These are phyloP conservation scores for Morus bassanus DNA, from an alignment of 2,797 vertebrate species.

Conservation along the genomic window DNA sequence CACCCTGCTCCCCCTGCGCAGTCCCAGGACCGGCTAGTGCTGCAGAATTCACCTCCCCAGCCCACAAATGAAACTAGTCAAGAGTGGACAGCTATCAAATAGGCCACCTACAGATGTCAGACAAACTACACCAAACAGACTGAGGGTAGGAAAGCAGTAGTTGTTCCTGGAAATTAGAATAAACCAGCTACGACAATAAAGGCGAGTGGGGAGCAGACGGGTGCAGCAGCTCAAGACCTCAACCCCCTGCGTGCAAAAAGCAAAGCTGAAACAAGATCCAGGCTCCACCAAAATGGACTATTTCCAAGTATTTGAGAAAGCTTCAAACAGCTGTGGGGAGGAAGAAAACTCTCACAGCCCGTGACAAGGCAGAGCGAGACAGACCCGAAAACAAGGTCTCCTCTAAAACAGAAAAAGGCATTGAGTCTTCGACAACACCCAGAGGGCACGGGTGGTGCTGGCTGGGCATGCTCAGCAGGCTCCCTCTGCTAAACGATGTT, in stretches of 20 bases:
- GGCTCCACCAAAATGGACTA: constrained; percentile 19
- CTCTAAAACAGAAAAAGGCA: not conserved
- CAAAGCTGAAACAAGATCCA: constrained; percentile 14
- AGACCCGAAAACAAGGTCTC: not conserved
- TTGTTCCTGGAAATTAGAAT: not conserved
- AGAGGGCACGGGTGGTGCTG: not conserved
- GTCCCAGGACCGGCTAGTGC: rapidly evolving
- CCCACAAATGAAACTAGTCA: not conserved
- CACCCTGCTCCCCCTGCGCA: rapidly evolving
- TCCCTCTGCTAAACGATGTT: not conserved
- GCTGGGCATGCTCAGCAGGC: not conserved
- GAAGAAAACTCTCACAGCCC: not conserved
- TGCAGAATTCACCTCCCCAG: not conserved
- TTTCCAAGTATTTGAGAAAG: constrained; percentile 31
- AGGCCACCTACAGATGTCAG: not conserved
- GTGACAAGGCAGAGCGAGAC: not conserved
- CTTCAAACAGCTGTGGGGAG: constrained; percentile 8
- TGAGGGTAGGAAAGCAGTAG: not conserved
- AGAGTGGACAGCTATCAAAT: not conserved
- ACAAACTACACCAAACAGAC: not conserved
- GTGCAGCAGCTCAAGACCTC: not conserved
- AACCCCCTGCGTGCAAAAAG: not conserved
- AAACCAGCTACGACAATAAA: not conserved
- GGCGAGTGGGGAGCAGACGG: rapidly evolving
- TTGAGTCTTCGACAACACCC: rapidly evolving